These are phyloP conservation scores for Butastur rufipennis DNA, from an alignment of 2,113 vertebrate genomes.

Conservation along the genomic window DNA sequence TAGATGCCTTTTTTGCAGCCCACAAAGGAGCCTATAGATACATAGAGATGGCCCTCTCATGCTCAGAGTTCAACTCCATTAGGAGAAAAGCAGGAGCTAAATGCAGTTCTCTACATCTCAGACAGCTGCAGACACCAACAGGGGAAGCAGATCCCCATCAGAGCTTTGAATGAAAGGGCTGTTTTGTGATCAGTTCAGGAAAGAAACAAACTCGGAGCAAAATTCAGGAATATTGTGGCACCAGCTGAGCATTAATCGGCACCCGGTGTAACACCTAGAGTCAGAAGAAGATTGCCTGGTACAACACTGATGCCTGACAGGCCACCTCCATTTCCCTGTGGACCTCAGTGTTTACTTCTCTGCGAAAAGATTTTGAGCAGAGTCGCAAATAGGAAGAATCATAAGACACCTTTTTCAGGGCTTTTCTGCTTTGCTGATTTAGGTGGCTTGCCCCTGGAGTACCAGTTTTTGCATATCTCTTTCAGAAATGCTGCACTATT, in stretches of 20 bases:
- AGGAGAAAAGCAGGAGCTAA: background rate
- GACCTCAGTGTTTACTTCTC: background rate
- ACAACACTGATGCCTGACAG: rapidly evolving
- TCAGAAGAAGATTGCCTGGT: background rate
- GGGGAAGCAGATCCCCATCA: background rate
- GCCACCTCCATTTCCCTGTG: background rate
- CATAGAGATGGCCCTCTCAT: background rate
- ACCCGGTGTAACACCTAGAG: background rate
- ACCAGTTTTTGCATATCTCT: background rate
- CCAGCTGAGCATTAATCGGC: background rate
- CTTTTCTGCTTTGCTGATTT: background rate
- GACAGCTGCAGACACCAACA: background rate
- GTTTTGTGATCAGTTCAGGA: background rate
- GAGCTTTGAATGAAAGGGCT: background rate
- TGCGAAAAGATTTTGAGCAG: background rate
- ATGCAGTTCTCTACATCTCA: background rate
- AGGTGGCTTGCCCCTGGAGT: background rate
- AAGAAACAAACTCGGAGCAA: background rate
- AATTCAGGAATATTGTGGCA: background rate
- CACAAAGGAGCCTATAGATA: background rate
- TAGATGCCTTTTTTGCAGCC: background rate
- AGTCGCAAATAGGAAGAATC: background rate
- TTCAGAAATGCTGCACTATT: background rate
- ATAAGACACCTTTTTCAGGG: background rate
- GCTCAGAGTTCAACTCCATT: background rate